A percentile compares a stretch with the other conserved stretches of the same genome.
phyloP scores from a whole-genome alignment of 2,113 vertebrate genomes.

The Pundamilia nyererei region DNA sequence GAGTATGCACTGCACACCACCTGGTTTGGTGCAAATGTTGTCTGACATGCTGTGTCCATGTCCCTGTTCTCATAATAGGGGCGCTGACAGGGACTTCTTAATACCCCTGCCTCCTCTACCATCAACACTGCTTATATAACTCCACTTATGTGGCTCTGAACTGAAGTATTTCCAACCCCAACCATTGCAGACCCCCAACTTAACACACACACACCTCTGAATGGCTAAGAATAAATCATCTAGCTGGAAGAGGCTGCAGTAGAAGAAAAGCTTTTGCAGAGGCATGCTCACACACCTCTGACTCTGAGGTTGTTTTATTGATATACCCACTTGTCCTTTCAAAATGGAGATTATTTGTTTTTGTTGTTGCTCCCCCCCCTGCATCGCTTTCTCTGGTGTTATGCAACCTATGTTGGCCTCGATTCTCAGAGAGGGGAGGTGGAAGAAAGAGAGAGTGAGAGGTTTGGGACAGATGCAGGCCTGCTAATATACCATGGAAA shows the following conservation, averaged over 20 bases:
- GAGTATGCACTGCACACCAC: background rate
- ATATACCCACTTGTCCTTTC: background rate
- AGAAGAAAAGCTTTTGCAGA: background rate
- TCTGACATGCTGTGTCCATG: background rate
- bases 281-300: background rate
- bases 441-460: background rate
- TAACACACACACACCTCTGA: background rate
- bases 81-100: conserved; percentile 38
- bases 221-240: conserved; percentile 56
- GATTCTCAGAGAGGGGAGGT: background rate
- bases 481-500: conserved; percentile 8
- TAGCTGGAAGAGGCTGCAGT: background rate
- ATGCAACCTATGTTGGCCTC: conserved; percentile 5
- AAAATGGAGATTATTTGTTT: conserved; percentile 13
- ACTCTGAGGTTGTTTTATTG: background rate
- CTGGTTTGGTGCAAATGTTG: conserved; percentile 4
- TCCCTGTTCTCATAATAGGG: conserved; percentile 56
- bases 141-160: conserved; percentile 31
- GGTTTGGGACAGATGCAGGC: background rate
- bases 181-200: conserved; percentile 2
- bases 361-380: background rate
- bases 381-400: conserved; percentile 1
- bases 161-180: conserved; percentile 39
- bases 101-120: conserved; percentile 39
- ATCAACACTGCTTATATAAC: conserved; percentile 62